Conservation (phyloP, 2,888 invertebrate genomes). For the Sphaerolaimus hirsutus region DNA sequence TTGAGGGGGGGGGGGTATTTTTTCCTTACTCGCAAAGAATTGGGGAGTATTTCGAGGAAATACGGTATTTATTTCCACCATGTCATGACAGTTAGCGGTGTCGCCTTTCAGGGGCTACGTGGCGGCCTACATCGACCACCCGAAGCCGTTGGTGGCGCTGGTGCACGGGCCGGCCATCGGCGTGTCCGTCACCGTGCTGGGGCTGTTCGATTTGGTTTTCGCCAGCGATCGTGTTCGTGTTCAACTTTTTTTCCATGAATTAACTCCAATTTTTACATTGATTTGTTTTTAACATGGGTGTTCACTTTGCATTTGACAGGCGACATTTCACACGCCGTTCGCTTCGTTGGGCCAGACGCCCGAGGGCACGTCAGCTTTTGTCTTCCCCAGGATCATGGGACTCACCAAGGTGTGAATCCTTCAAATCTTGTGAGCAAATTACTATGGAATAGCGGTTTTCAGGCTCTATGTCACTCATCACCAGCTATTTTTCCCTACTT, state of each 20-base stretch:
- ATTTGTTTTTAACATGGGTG: neutral
- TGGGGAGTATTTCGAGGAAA: too few relatives aligned
- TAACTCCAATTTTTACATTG: neutral
- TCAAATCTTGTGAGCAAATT: neutral
- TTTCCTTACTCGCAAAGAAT: too few relatives aligned
- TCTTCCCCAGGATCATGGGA: conserved; percentile 62
- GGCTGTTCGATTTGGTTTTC: conserved; percentile 64
- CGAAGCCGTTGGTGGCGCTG: conserved; percentile 59
- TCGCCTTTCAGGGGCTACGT: conserved; percentile 45
- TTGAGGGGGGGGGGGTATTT: too few relatives aligned
- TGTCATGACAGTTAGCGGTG: too few relatives aligned
- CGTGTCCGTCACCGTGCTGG: conserved; percentile 56
- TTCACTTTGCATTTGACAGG: conserved; percentile 33
- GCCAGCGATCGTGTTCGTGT: conserved; percentile 41
- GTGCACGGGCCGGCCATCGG: conserved; percentile 87
- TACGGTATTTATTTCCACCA: too few relatives aligned
- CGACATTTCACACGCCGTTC: conserved; percentile 69
- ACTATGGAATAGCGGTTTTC: too few relatives aligned
- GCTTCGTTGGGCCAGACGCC: conserved; percentile 54
- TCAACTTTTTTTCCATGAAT: neutral
- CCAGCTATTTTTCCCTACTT: neutral
- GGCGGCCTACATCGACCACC: conserved; percentile 52
- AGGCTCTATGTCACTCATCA: too few relatives aligned
- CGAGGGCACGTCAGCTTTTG: conserved; percentile 65
- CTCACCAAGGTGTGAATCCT: neutral